Evolutionary conservation across 1,140 invertebrate species (phyloP), one percentile per base, ranked within the genome.

Genomic region (Hirudo medicinalis): DNA sequence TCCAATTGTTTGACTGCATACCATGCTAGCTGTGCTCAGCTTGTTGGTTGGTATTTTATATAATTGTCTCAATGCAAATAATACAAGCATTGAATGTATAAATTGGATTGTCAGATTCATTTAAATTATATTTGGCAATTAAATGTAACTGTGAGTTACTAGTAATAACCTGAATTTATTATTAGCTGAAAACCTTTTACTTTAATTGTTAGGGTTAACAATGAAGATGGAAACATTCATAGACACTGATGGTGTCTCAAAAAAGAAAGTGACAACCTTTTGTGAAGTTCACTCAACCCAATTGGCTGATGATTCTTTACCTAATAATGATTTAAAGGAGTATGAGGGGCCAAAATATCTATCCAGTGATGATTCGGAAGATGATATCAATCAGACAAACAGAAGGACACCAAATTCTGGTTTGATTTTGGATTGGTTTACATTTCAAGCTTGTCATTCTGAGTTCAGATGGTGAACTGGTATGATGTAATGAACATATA

Each of bases 1-100:
- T 89, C 87, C 73, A 96, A 92, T 80, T 98, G 95, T 80, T 97
- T 96, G 78, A 89, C 90, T 71, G 94, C 94, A 9, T 99, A 98
- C 83, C 95, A 99, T 82, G 95, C 98, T 0, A 98, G 95, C 0
- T 98, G 95, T 83, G 95, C 94, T 0, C 94, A 97, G 81, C 91
- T 95, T 80, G 93, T 93, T 69, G 94, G 94, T 71, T 83, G 92
- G 0, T n/a, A n/a, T 89, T 81, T 84, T 97, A 78, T 54, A 75
- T 80, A 15, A 75, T 77, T 71, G 9, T 63, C 11, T 25, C 19
- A 32, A 15, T 32, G 9, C 70, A 29, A 32, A 27, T 29, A 29
- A 2, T 54, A 60, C 5, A 60, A 78, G 79, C 49, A 74, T 77
- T 25, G 77, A 75, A 68, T 75, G 76, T 36, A 77, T 75, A 70